Conservation (phyloP, 2,797 vertebrate species). For the Discoglossus pictus region DNA sequence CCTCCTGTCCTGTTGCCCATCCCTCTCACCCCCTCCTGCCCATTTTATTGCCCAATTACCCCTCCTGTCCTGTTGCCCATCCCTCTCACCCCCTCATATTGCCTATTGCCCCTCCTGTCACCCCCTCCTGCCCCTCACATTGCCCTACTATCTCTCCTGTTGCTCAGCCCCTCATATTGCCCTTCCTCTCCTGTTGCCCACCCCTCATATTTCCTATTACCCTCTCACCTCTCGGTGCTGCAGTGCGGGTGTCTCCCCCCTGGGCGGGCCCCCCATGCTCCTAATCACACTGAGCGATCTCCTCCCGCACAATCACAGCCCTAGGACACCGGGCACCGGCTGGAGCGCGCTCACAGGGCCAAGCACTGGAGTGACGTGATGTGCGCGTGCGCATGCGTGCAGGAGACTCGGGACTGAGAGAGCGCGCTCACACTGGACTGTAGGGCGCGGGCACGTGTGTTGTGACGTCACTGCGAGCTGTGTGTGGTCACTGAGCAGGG, state of each 20-base stretch:
- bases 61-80: neutral
- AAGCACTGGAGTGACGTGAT: conserved; percentile 24
- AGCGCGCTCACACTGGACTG: too few relatives aligned
- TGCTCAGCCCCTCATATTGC: conserved; percentile 2
- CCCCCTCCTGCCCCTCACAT: conserved; percentile 18
- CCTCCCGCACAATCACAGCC: neutral
- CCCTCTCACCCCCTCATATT: too few relatives aligned
- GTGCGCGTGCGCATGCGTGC: conserved; percentile 14
- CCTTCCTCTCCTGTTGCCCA: neutral
- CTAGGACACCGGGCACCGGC: conserved; percentile 24
- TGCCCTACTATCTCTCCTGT: neutral
- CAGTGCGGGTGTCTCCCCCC: too few relatives aligned
- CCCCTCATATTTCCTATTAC: conserved; percentile 23
- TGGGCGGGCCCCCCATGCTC: too few relatives aligned
- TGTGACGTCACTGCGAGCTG: too few relatives aligned
- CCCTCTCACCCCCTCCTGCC: too few relatives aligned
- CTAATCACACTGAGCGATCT: too few relatives aligned
- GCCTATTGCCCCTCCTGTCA: neutral
- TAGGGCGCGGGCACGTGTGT: conserved; percentile 16
- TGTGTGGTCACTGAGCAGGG: too few relatives aligned
- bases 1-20: too few relatives aligned
- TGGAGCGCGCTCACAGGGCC: conserved; percentile 13
- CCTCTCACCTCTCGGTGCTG: neutral
- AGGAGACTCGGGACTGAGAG: too few relatives aligned
- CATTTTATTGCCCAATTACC: too few relatives aligned